Conservation (phyloP, 2,888 invertebrate genomes). For the Bembecia ichneumoniformis region DNA sequence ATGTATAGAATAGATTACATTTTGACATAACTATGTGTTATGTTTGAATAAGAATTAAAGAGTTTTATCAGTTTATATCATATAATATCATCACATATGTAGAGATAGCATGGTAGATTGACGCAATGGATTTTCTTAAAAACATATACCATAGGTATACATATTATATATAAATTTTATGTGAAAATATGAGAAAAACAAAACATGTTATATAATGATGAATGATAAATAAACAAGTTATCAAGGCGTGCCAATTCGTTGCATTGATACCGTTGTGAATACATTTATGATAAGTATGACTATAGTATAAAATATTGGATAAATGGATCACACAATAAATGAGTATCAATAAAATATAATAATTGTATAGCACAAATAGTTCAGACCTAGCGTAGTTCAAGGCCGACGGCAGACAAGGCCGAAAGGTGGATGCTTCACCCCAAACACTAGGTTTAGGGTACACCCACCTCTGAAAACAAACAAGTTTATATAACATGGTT, state of each 20-base stretch:
- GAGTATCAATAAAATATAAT: not conserved
- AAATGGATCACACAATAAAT: not conserved
- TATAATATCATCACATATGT: too few relatives aligned
- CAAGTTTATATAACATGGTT: too few relatives aligned
- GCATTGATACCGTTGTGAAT: not conserved
- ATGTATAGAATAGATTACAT: too few relatives aligned
- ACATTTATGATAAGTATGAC: not conserved
- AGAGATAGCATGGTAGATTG: too few relatives aligned
- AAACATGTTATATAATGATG: not conserved
- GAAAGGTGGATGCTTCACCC: slow-evolving; percentile 33
- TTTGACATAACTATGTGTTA: too few relatives aligned
- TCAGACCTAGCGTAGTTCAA: slow-evolving; percentile 19
- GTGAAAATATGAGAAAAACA: not conserved
- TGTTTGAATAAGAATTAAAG: too few relatives aligned
- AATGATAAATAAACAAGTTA: not conserved
- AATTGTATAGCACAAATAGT: not conserved
- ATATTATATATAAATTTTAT: too few relatives aligned
- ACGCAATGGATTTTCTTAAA: too few relatives aligned
- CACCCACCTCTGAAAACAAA: slow-evolving; percentile 39
- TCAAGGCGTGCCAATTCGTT: not conserved
- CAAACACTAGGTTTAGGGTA: slow-evolving; percentile 32
- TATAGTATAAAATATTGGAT: not conserved
- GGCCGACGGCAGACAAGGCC: slow-evolving; percentile 34
- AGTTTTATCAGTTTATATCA: too few relatives aligned
- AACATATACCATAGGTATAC: too few relatives aligned